Evolutionary conservation across 30 jellyfish, hydroid and myxozoan genomes (phyloP).

Genomic region (Turritopsis dohrnii): DNA sequence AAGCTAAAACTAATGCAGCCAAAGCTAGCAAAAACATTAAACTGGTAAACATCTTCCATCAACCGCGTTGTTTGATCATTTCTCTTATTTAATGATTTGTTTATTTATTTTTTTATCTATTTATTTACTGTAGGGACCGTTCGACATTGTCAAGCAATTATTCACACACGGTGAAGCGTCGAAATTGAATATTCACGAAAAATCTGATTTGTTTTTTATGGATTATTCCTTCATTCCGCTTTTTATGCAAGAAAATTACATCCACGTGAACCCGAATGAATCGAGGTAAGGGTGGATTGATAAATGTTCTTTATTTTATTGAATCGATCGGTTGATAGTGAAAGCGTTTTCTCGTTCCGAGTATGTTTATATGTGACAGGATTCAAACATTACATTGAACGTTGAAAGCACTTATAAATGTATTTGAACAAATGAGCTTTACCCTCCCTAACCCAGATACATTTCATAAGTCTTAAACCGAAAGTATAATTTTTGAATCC

Average conservation of each 20-base stretch:
- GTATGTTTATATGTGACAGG: too few species aligned
- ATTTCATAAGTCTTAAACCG: too few species aligned
- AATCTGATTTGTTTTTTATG: slow-evolving; percentile 71
- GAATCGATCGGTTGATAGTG: not conserved
- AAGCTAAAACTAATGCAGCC: slow-evolving; percentile 65
- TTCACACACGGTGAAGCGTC: slow-evolving; percentile 61
- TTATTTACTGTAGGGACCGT: slow-evolving; percentile 65
- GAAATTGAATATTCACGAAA: slow-evolving; percentile 59
- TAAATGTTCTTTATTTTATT: not conserved
- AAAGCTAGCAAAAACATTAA: slow-evolving; percentile 72
- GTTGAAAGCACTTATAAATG: too few species aligned
- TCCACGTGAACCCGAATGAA: slow-evolving; percentile 42
- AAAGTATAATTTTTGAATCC: too few species aligned
- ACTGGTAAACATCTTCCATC: slow-evolving; percentile 39
- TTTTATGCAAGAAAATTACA: slow-evolving; percentile 87
- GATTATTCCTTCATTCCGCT: slow-evolving; percentile 96
- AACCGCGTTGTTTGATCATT: not conserved
- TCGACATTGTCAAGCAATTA: slow-evolving; percentile 65
- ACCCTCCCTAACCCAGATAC: too few species aligned
- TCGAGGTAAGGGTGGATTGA: slow-evolving; percentile 39
- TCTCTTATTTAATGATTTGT: not conserved
- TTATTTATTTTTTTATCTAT: not conserved
- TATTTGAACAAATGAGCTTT: too few species aligned
- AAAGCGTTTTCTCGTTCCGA: too few species aligned
- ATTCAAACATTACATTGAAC: too few species aligned